Conservation (phyloP, 2,113 vertebrate genomes). For the Cryptomyrus ogoouensis region DNA sequence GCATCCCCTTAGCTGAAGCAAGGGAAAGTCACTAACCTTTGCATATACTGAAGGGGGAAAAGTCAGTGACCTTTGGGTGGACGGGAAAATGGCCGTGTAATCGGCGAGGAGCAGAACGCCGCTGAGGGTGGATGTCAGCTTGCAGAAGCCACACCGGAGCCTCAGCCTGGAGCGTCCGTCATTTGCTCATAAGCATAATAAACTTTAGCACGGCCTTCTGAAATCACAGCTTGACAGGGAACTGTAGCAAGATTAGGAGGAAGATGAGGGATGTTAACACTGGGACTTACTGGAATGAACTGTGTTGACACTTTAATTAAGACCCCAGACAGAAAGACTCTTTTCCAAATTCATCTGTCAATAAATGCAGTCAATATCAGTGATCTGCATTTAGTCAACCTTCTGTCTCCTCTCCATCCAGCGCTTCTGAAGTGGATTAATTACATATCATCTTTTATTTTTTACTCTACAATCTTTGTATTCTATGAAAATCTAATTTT, state of each 20-base stretch:
- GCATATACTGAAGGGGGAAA: neutral
- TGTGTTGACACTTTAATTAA: slow-evolving; percentile 68
- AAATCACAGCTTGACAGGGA: slow-evolving; percentile 53
- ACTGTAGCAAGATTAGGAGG: slow-evolving; percentile 49
- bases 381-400: slow-evolving; percentile 59
- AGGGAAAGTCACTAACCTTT: neutral
- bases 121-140: neutral
- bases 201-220: slow-evolving; percentile 49
- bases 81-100: neutral
- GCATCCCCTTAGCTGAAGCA: neutral
- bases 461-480: neutral
- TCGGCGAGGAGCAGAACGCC: neutral
- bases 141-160: neutral
- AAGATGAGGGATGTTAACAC: slow-evolving; percentile 59
- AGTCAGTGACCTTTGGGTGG: neutral
- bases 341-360: slow-evolving; percentile 70
- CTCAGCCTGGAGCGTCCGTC: neutral
- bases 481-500: neutral
- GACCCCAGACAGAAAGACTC: slow-evolving; percentile 66
- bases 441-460: slow-evolving; percentile 33
- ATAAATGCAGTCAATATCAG: slow-evolving; percentile 67
- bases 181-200: neutral
- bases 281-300: slow-evolving; percentile 62
- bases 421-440: slow-evolving; percentile 20
- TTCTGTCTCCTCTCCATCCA: slow-evolving; percentile 43